phyloP scores from a whole-genome alignment of 2,888 invertebrate species.

The Tuta absoluta region DNA sequence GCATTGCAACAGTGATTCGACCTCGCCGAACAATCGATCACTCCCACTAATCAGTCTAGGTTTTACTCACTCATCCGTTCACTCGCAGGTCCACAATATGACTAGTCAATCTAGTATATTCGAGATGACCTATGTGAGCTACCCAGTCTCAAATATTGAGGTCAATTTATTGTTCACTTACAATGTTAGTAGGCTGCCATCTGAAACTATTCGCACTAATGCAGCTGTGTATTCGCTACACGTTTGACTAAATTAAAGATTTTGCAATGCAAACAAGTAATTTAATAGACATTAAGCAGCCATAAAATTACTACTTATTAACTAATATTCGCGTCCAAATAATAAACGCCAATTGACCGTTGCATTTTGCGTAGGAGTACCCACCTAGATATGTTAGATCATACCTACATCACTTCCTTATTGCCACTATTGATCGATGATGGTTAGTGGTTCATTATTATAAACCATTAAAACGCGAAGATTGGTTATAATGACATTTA shows the following conservation, averaged over 20 bases:
- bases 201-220: conserved; percentile 16
- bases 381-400: neutral
- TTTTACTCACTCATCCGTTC: conserved; percentile 2
- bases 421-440: neutral
- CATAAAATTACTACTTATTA: conserved; percentile 14
- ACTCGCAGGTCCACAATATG: neutral
- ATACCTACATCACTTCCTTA: neutral
- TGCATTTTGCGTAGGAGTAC: neutral
- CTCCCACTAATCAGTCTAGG: conserved; percentile 8
- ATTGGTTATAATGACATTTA: neutral
- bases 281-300: conserved; percentile 23
- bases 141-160: neutral
- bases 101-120: conserved; percentile 4
- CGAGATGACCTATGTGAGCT: neutral
- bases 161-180: conserved; percentile 17
- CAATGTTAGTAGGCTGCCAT: conserved; percentile 15
- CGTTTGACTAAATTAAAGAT: conserved; percentile 25
- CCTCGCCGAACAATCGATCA: neutral
- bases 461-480: neutral
- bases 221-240: conserved; percentile 7
- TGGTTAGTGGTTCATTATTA: neutral
- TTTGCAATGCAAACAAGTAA: conserved; percentile 23
- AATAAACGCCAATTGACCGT: neutral
- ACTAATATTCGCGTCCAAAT: conserved; percentile 3
- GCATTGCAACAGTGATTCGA: neutral